These are phyloP conservation scores for Mesitornis unicolor DNA, from an alignment of 2,113 vertebrate species.

Conservation along the genomic window DNA sequence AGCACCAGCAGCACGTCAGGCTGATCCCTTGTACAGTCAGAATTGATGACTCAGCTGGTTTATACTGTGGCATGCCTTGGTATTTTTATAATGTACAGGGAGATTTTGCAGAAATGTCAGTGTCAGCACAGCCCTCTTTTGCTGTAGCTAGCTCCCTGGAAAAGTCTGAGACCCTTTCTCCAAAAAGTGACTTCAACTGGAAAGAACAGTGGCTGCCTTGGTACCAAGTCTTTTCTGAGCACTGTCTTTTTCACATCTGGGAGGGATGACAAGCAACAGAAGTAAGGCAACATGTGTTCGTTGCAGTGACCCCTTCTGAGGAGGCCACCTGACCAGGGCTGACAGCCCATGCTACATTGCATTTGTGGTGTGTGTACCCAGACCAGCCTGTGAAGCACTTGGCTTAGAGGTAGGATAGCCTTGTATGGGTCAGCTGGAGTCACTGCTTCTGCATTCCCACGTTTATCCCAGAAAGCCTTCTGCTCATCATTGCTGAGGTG, in stretches of 20 bases:
- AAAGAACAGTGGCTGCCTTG: fast-evolving
- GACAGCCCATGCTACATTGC: background rate
- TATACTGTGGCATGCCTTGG: background rate
- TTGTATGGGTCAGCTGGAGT: background rate
- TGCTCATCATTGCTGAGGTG: background rate
- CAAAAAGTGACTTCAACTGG: background rate
- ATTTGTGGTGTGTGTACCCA: background rate
- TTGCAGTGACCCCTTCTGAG: background rate
- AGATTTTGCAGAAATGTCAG: background rate
- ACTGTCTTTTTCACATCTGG: background rate
- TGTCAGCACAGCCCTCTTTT: background rate
- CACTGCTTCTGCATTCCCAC: background rate
- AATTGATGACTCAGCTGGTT: background rate
- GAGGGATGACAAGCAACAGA: background rate
- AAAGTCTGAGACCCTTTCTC: background rate
- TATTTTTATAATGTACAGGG: background rate
- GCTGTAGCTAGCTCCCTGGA: background rate
- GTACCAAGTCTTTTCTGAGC: background rate
- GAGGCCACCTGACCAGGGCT: fast-evolving
- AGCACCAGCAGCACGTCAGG: background rate
- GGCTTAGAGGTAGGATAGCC: background rate
- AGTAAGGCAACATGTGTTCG: background rate
- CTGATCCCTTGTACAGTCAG: background rate
- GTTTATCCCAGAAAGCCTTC: background rate
- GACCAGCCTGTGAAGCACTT: background rate